A percentile compares a stretch with the other conserved stretches of the same genome.
These are phyloP conservation scores for Oasisia sp. DNA, from an alignment of 2,888 invertebrate genomes.

Conservation along the genomic window DNA sequence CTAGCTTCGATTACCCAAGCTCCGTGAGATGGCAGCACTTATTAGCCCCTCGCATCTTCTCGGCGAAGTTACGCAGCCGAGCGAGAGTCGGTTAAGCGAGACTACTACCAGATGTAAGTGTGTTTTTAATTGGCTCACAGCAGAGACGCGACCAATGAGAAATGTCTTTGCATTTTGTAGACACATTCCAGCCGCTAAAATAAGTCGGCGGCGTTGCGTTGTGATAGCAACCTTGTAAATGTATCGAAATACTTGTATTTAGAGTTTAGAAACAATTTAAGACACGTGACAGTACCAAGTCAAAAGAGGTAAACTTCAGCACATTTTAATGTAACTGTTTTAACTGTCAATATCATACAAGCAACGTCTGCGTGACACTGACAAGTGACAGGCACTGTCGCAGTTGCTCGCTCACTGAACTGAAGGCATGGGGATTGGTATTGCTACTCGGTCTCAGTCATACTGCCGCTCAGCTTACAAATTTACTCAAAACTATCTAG, in stretches of 20 bases:
- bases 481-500: no score
- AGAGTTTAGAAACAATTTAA: not conserved
- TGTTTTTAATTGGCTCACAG: not conserved
- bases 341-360: not conserved
- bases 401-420: not conserved
- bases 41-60: no score
- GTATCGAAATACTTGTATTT: not conserved
- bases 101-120: not conserved
- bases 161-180: not conserved
- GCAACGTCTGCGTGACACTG: not conserved
- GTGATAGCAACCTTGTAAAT: slow-evolving; percentile 17
- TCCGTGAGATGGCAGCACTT: no score
- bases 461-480: no score
- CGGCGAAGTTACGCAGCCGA: no score
- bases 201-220: slow-evolving; percentile 9
- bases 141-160: not conserved
- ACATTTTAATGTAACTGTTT: not conserved
- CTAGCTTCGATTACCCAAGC: no score
- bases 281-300: not conserved
- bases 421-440: no score
- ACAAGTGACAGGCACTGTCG: not conserved
- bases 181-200: slow-evolving; percentile 10
- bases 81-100: no score
- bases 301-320: not conserved
- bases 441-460: no score